Evolutionary conservation across 2,113 vertebrate genomes (phyloP).

Genomic region (Gambusia affinis): DNA sequence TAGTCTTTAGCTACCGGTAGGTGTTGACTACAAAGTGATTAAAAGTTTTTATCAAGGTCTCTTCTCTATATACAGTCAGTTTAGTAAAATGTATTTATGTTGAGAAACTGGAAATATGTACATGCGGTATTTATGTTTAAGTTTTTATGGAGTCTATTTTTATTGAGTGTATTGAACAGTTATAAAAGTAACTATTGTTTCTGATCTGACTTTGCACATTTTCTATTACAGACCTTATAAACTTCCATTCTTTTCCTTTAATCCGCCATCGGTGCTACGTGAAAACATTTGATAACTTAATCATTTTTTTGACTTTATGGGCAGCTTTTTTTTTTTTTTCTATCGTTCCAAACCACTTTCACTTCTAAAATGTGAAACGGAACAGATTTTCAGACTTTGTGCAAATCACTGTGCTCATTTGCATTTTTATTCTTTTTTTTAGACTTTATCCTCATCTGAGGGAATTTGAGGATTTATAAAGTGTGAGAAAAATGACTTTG

Average conservation of each 20-base stretch:
- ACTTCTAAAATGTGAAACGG: background rate
- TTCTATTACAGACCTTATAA: too few relatives aligned
- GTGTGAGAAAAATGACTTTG: constrained; percentile 14
- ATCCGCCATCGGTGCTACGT: too few relatives aligned
- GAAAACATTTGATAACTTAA: too few relatives aligned
- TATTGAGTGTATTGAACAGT: too few relatives aligned
- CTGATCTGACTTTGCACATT: too few relatives aligned
- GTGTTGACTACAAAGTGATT: background rate
- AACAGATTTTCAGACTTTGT: background rate
- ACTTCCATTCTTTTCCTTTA: too few relatives aligned
- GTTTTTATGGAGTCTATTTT: too few relatives aligned
- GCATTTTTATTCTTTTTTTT: background rate
- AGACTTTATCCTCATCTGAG: background rate
- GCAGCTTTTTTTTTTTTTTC: too few relatives aligned
- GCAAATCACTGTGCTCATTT: background rate
- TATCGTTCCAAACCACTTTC: too few relatives aligned
- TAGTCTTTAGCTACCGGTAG: constrained; percentile 3
- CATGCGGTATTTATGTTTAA: background rate
- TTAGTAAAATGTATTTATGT: background rate
- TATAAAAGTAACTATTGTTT: too few relatives aligned
- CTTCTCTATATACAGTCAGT: background rate
- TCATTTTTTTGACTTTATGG: too few relatives aligned
- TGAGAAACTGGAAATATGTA: constrained; percentile 8
- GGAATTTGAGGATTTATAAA: constrained; percentile 5
- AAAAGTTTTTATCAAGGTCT: constrained; percentile 1